Evolutionary conservation across 2,888 invertebrate genomes (phyloP).

Genomic region (Lasioglossum marginatum): DNA sequence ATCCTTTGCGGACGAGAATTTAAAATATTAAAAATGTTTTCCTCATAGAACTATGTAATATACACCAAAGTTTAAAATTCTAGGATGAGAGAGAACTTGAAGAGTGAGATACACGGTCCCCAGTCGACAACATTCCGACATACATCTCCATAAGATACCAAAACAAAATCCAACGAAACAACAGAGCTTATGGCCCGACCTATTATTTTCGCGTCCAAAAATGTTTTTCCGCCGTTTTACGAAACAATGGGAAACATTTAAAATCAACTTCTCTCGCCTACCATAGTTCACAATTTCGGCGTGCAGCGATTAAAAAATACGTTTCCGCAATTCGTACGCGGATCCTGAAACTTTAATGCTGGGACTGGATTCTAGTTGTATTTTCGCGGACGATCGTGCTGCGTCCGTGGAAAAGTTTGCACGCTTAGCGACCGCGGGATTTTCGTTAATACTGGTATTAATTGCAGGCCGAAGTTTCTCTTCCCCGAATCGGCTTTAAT

Average conservation of each 20-base stretch:
- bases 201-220: no score
- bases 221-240: no score
- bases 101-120: no score
- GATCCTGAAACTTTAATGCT: neutral
- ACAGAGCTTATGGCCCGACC: no score
- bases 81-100: no score
- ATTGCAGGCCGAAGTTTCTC: neutral
- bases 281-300: neutral
- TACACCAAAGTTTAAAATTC: no score
- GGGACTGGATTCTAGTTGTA: neutral
- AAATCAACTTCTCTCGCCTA: neutral
- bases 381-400: neutral
- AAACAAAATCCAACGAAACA: no score
- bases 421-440: neutral
- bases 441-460: neutral
- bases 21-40: no score
- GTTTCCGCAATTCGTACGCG: neutral
- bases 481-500: constrained; percentile 18
- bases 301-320: neutral
- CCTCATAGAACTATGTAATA: no score
- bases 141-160: no score
- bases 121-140: no score
- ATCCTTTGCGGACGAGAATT: no score
- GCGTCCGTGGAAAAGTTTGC: neutral
- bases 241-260: neutral